Evolutionary conservation across 2,888 invertebrate species (phyloP), one percentile per base, ranked within the genome.

Genomic region (Cryptus viduatorius): DNA sequence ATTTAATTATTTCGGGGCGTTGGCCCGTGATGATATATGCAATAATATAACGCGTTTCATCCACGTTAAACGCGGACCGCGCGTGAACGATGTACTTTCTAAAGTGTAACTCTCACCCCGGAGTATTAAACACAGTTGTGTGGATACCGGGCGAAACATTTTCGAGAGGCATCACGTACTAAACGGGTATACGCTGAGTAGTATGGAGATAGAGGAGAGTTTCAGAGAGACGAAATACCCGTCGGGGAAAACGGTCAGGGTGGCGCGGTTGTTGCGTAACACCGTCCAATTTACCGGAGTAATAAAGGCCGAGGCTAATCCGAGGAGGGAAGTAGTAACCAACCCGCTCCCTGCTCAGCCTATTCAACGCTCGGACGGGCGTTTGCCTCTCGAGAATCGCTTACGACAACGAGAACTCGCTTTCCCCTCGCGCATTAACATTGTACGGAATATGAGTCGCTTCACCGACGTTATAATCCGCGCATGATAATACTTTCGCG

Each of bases 281-380:
- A 89, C 91, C 90, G 89, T 90, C 91, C 91, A 91, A 91, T 90
- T 91, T 90, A 77, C 65, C 75, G 88, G 80, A 83, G 79, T 81
- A 82, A 81, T 84, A 85, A 85, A 82, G 83, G 71, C 78, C 81
- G 61, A 29, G 76, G 72, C 81, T 82, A 82, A 83, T 82, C 73
- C 84, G 82, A 78, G 83, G 79, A 86, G 81, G 85, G 86, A 82
- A 82, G 83, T 82, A 84, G 77, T 79, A 77, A 83, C 87, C 73
- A 83, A 82, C 78, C 78, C 56, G 14, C 53, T 48, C 7, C 42
- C 44, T 24, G 24, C 48, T 31, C 48, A 19, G 75, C 50, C 75
- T 65, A 76, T 64, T 53, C 75, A 31, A 76, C 75, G 65, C 50
- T 76, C 65, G 75, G 75, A 53, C 50, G 65, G 50, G 75, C 64